Base-by-base conservation (phyloP, 1,140 invertebrate species). In the Bradysia coprophila region DNA sequence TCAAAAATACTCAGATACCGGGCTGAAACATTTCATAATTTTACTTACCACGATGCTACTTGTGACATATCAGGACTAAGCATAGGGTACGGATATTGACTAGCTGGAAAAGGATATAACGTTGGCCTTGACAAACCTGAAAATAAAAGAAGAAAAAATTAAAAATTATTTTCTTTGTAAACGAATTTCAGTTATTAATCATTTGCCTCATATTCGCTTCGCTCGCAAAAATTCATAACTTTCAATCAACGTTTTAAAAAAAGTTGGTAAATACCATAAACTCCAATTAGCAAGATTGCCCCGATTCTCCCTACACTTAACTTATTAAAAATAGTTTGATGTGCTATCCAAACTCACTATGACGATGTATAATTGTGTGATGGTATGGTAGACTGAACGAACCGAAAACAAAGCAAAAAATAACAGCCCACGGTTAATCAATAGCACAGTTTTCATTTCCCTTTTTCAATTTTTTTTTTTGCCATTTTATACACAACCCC, bases 51-150 rank as follows among this genome's bases (percentile, higher is more conserved):
- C 56, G 86, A 81, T 40, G 81, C 83, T 48, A 92, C 85, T 73
- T 91, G 88, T 57, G 88, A 81, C 74, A 93, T 90, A 64, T 95
- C 91, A 47, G 89, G 84, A 63, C 85, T 83, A 53, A 93, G 80
- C 73, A 93, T 86, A 52, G 88, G 84, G 67, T 92, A 93, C 37
- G 88, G 81, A 64, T 94, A 94, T 62, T 88, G 89, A 52, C 75
- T 77, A 52, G 82, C 72, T 49, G 67, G 72, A 59, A 91, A 90
- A 42, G 87, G 79, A 66, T 93, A 93, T 75, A 93, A 83, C 10
- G 87, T 78, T 33, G 86, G 83, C 62, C 89, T 74, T 47, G 87
- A 83, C 49, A 93, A 69, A 57, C 88, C 88, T 81, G 72, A 46
- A 73, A 75, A 48, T 51, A 44, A 45, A 51, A 52, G 33, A 22